Conservation (phyloP, 1,140 invertebrate genomes). For the Atopsyche davidsoni region DNA sequence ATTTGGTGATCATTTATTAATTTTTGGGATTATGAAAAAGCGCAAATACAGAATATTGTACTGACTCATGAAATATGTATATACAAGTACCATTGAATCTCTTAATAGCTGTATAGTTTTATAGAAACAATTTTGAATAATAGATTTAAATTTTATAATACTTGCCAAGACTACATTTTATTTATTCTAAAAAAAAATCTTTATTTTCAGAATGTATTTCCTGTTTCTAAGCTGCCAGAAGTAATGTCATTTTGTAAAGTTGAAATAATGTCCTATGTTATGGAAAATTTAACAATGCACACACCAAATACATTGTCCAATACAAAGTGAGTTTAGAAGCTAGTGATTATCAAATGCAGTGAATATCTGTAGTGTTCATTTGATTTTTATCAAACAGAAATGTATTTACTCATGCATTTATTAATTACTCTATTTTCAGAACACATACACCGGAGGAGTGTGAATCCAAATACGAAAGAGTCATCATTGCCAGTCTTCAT, state of each 20-base stretch:
- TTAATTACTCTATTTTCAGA: constrained; percentile 28
- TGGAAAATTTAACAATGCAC: constrained; percentile 63
- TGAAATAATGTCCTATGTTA: constrained; percentile 68
- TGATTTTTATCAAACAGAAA: constrained; percentile 18
- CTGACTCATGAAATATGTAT: too few species aligned
- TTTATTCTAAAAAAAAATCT: constrained; percentile 8
- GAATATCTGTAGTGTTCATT: constrained; percentile 10
- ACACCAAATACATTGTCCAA: constrained; percentile 57
- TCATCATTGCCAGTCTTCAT: constrained; percentile 61
- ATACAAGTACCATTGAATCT: too few species aligned
- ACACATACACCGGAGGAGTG: constrained; percentile 57
- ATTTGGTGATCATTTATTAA: too few species aligned
- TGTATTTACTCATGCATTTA: constrained; percentile 24
- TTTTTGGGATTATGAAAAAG: too few species aligned
- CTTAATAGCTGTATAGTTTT: too few species aligned
- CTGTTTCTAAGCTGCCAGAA: constrained; percentile 60
- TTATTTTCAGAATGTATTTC: constrained; percentile 58
- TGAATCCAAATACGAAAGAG: constrained; percentile 63
- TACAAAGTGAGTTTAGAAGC: constrained; percentile 46
- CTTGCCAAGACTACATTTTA: too few species aligned
- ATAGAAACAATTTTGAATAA: too few species aligned
- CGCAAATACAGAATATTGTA: too few species aligned
- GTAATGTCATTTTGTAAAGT: constrained; percentile 70
- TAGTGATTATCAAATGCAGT: not conserved
- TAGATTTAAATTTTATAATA: too few species aligned